phyloP scores from a whole-genome alignment of 2,113 vertebrate genomes.

The Ahaetulla prasina region DNA sequence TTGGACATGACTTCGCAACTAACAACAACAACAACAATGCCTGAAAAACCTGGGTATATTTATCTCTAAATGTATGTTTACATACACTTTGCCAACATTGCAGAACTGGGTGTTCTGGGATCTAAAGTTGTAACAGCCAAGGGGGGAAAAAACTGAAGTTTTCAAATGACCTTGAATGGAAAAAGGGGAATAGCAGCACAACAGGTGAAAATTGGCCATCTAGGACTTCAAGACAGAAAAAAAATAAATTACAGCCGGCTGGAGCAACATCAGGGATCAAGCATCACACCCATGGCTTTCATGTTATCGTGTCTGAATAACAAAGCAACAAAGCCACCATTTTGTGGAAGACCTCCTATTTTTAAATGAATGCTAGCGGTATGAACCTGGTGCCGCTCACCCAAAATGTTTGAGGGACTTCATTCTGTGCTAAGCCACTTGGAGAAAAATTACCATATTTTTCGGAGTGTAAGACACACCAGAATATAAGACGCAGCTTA shows the following conservation, averaged over 20 bases:
- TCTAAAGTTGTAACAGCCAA: not conserved
- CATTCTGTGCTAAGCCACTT: not conserved
- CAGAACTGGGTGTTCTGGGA: not conserved
- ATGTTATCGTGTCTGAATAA: not conserved
- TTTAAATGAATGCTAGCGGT: not conserved
- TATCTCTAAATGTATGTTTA: not conserved
- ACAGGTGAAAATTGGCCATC: not conserved
- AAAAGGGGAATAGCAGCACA: not conserved
- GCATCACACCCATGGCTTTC: not conserved
- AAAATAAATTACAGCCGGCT: not conserved
- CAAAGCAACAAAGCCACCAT: not conserved
- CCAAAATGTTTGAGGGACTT: not conserved
- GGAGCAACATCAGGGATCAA: slow-evolving; percentile 7
- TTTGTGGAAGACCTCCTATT: not conserved
- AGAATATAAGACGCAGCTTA: too few species aligned
- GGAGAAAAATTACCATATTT: not conserved
- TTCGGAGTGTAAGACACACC: too few species aligned
- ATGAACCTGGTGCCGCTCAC: not conserved
- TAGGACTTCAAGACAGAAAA: not conserved
- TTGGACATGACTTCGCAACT: too few species aligned
- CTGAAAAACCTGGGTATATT: not conserved
- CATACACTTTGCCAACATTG: not conserved
- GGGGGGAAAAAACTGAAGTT: not conserved
- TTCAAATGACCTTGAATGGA: not conserved
- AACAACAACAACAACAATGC: too few species aligned